These are phyloP conservation scores for Phalloptychus januarius DNA, from an alignment of 2,797 vertebrate species.

Conservation along the genomic window DNA sequence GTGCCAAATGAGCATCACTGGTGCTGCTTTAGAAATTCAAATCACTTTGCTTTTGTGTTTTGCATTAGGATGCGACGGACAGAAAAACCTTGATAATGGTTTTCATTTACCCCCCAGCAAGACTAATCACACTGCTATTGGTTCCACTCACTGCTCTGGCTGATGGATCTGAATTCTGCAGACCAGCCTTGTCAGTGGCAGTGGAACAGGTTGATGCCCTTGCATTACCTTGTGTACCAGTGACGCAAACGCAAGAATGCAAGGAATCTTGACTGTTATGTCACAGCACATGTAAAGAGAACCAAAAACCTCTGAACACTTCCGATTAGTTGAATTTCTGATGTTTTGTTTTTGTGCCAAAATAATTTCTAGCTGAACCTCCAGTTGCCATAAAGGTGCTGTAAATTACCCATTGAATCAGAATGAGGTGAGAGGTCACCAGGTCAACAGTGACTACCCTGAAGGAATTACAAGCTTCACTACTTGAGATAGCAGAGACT, in stretches of 20 bases:
- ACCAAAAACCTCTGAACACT: not conserved
- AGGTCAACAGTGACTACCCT: not conserved
- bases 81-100: conserved; percentile 79
- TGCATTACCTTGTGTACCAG: conserved; percentile 16
- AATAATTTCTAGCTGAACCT: no score
- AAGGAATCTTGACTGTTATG: conserved; percentile 18
- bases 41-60: conserved; percentile 67
- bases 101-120: conserved; percentile 81
- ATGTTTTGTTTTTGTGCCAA: not conserved
- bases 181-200: conserved; percentile 52
- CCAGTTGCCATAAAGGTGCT: not conserved
- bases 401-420: not conserved
- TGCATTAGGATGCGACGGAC: conserved; percentile 66
- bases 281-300: conserved; percentile 14
- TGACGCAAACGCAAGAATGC: conserved; percentile 24
- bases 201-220: conserved; percentile 46
- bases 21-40: conserved; percentile 67
- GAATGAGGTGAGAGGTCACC: not conserved
- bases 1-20: conserved; percentile 54
- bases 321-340: not conserved
- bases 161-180: conserved; percentile 65
- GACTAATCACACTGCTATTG: conserved; percentile 77
- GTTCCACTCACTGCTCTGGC: conserved; percentile 71
- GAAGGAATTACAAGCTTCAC: not conserved
- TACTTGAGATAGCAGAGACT: no score